Base-by-base conservation (phyloP, 2,113 vertebrate genomes). In the Danio rerio region DNA sequence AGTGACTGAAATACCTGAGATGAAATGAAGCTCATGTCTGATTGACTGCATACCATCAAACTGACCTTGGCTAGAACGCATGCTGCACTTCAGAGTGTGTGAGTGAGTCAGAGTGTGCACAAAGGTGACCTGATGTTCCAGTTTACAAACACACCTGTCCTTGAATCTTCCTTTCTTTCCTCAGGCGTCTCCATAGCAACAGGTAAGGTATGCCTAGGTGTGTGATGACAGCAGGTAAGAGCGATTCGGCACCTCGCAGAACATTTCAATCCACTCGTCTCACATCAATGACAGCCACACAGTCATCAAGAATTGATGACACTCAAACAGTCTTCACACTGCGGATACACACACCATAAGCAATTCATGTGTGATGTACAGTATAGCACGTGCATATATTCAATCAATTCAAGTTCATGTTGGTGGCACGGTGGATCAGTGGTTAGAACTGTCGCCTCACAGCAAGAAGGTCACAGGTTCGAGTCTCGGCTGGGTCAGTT, bases 171-270 rank as follows among this genome's bases (percentile, higher is more conserved):
- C 63, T 68, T 63, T 66, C 75, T 79, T 75, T 45, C 84, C 66
- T 81, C 61, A 78, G 68, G 49, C 10, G 86, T 87, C 83, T 85
- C 86, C 86, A 87, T 87, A 81, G 86, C 81, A 85, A 87, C 86
- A 69, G 63, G 66, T 62, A 66, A 40, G 79, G 74, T 59, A 47
- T 15, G 61, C 31, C 49, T 21, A 59, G 56, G 69, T 81, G 80
- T 80, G 50, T 80, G n/a, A 65, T n/a, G 52, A 52, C 78, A 78
- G 68, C 81, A 87, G 78, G 81, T 83, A 85, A 61, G 65, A 79
- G 62, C 40, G 58, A 68, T 74, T 79, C 56, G 76, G 13, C 69
- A 76, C 62, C 71, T 78, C 55, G 42, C 20, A 7, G 20, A 70
- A 68, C 78, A 83, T 75, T 68, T 80, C 15, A 49, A 76, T 75